phyloP scores from a whole-genome alignment of 1,140 invertebrate species.

The Drosophila insularis region DNA sequence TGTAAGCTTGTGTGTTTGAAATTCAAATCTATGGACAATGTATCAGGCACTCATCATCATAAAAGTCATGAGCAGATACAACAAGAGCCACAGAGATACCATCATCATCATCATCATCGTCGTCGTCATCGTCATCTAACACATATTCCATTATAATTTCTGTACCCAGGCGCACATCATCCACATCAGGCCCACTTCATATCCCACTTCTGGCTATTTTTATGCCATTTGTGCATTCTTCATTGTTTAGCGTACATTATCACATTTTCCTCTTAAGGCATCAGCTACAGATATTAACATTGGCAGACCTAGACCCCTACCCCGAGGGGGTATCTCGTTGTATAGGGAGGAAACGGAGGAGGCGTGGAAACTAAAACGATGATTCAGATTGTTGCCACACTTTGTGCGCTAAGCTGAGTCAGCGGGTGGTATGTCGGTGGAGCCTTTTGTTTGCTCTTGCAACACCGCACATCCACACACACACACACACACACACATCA shows the following conservation, averaged over 20 bases:
- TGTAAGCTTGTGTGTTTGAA: background rate
- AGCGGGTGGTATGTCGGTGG: slow-evolving; percentile 28
- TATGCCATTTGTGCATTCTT: slow-evolving; percentile 65
- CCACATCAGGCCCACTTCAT: slow-evolving; percentile 27
- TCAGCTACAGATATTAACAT: slow-evolving; percentile 65
- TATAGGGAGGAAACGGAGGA: background rate
- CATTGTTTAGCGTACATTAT: slow-evolving; percentile 76
- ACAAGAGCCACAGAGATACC: slow-evolving; percentile 14
- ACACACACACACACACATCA: slow-evolving; percentile 21
- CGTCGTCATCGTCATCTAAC: slow-evolving; percentile 40
- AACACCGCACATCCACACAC: slow-evolving; percentile 24
- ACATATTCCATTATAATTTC: slow-evolving; percentile 59
- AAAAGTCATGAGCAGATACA: slow-evolving; percentile 14
- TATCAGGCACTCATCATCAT: slow-evolving; percentile 46
- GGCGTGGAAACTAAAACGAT: slow-evolving; percentile 56
- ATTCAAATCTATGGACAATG: slow-evolving; percentile 26
- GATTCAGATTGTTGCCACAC: slow-evolving; percentile 75
- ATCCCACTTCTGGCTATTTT: slow-evolving; percentile 60
- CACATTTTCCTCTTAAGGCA: slow-evolving; percentile 75
- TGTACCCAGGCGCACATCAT: slow-evolving; percentile 15
- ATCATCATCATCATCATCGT: slow-evolving; percentile 46
- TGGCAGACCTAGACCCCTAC: slow-evolving; percentile 32
- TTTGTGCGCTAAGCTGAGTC: slow-evolving; percentile 55
- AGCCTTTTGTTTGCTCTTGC: slow-evolving; percentile 6
- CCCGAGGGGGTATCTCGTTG: background rate